Conservation (phyloP, 1,140 invertebrate genomes). For the Dinoponera quadriceps region DNA sequence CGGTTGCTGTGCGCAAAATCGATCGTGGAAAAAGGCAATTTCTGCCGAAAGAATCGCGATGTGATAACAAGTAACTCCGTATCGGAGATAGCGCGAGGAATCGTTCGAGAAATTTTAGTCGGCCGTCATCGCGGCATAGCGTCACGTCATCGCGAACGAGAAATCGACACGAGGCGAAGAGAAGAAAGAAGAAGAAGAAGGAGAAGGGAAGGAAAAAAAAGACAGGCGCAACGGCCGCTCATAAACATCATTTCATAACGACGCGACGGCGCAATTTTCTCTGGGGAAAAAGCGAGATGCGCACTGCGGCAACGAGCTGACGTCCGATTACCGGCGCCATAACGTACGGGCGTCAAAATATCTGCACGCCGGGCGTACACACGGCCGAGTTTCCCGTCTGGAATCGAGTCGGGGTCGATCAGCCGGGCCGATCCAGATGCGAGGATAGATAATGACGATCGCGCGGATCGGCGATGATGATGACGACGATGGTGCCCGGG, state of each 20-base stretch:
- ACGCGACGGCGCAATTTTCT: constrained; percentile 42
- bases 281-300: constrained; percentile 2
- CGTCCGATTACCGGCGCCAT: constrained; percentile 42
- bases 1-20: no score
- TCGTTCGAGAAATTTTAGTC: constrained; percentile 21
- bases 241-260: constrained; percentile 42
- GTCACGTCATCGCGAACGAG: constrained; percentile 34
- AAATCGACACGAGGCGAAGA: not conserved
- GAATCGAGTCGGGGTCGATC: not conserved
- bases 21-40: no score
- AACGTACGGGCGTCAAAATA: constrained; percentile 28
- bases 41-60: no score
- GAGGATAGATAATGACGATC: constrained; percentile 51
- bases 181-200: no score
- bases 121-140: constrained; percentile 52
- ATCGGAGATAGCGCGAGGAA: constrained; percentile 1
- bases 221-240: constrained; percentile 21
- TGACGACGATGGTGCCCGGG: constrained; percentile 49
- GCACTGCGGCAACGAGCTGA: constrained; percentile 38
- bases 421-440: constrained; percentile 42
- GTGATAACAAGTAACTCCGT: no score
- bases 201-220: no score
- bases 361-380: not conserved
- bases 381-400: constrained; percentile 54
- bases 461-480: constrained; percentile 70